Evolutionary conservation across 2,113 vertebrate species (phyloP).

Genomic region (Eonycteris spelaea): DNA sequence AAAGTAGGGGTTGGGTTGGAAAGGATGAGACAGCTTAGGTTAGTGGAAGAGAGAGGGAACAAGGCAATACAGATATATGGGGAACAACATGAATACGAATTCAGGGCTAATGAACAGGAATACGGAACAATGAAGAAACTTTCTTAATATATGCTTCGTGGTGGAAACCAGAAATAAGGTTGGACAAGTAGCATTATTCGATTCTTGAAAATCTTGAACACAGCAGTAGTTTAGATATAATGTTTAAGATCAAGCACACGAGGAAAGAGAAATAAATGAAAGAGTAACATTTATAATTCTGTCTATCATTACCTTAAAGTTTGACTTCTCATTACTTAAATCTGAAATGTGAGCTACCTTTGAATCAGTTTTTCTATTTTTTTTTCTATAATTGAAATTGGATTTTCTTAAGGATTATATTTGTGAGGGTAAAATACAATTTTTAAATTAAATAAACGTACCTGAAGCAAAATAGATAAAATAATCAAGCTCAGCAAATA

Average conservation of each 20-base stretch:
- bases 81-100: neutral
- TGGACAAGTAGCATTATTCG: neutral
- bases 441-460: conserved; percentile 1
- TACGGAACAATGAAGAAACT: neutral
- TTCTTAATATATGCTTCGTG: neutral
- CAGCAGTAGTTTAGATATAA: neutral
- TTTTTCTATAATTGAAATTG: neutral
- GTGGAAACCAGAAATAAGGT: neutral
- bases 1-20: neutral
- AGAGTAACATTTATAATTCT: neutral
- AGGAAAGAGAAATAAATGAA: neutral
- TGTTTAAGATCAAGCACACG: neutral
- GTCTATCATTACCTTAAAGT: neutral
- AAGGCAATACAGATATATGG: neutral
- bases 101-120: neutral
- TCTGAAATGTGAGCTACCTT: neutral
- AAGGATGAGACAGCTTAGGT: neutral
- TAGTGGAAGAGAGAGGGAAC: neutral
- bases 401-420: neutral
- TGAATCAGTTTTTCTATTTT: neutral
- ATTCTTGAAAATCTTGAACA: neutral
- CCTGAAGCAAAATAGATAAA: neutral
- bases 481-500: neutral
- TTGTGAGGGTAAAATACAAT: neutral
- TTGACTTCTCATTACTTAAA: neutral